Evolutionary conservation across 2,797 vertebrate species (phyloP).

Genomic region (Schizothorax lantsangensis): DNA sequence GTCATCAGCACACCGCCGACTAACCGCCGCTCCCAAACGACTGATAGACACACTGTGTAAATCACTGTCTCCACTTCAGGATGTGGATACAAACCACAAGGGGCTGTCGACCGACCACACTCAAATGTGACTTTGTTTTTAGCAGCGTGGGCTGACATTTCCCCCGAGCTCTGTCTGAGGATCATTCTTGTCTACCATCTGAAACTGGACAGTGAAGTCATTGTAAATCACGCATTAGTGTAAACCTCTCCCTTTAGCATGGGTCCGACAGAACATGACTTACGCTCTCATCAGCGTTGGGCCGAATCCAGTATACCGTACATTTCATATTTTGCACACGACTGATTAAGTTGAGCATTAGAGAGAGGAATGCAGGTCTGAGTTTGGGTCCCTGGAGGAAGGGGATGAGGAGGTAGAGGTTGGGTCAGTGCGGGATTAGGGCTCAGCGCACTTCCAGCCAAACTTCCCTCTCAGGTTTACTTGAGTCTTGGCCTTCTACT

Average conservation of each 20-base stretch:
- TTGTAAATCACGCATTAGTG: constrained; percentile 41
- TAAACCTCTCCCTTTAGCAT: constrained; percentile 23
- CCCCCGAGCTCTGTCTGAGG: constrained; percentile 1
- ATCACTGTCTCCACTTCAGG: constrained; percentile 39
- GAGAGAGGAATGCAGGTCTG: constrained; percentile 46
- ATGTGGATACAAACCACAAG: constrained; percentile 32
- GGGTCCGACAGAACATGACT: constrained; percentile 35
- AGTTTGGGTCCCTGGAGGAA: constrained; percentile 33
- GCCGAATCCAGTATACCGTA: constrained; percentile 28
- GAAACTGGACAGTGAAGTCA: constrained; percentile 36
- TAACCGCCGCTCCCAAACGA: constrained; percentile 16
- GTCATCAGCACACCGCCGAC: constrained; percentile 33
- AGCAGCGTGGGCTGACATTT: constrained; percentile 15
- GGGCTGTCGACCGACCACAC: constrained; percentile 17
- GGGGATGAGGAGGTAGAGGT: constrained; percentile 28
- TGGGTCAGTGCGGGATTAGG: constrained; percentile 45
- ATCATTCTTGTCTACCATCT: constrained; percentile 34
- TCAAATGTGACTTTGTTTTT: constrained; percentile 36
- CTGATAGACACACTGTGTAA: constrained; percentile 36
- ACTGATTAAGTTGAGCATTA: constrained; percentile 44
- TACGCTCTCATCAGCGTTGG: constrained; percentile 37
- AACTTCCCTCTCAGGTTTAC: constrained; percentile 44
- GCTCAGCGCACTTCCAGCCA: constrained; percentile 37
- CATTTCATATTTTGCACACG: constrained; percentile 47
- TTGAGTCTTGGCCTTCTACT: constrained; percentile 46